phyloP scores from a whole-genome alignment of 2,113 vertebrate species.

The Lepus timidus region DNA sequence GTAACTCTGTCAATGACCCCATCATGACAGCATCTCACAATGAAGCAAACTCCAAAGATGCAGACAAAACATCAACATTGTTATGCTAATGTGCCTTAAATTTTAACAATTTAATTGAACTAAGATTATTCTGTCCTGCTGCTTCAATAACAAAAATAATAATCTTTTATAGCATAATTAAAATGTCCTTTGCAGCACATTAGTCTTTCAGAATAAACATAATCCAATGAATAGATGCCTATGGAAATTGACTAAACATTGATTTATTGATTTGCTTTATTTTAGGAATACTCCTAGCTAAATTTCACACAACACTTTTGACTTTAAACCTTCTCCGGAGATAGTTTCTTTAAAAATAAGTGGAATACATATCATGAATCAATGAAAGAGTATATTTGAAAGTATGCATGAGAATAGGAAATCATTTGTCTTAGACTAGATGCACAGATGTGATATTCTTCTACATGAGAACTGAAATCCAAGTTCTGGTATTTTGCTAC shows the following conservation, averaged over 20 bases:
- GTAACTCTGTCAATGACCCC: fast-evolving
- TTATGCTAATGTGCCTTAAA: neutral
- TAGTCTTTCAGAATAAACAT: constrained; percentile 32
- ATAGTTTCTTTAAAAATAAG: constrained; percentile 31
- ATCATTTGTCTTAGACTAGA: neutral
- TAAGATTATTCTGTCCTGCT: constrained; percentile 39
- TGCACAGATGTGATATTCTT: neutral
- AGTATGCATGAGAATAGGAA: neutral
- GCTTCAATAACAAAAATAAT: neutral
- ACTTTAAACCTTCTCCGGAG: neutral
- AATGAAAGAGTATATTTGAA: constrained; percentile 17
- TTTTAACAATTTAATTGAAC: constrained; percentile 45
- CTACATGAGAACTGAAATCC: constrained; percentile 38
- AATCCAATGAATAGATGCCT: neutral
- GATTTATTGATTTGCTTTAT: neutral
- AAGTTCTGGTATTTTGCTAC: constrained; percentile 31
- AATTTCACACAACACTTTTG: neutral
- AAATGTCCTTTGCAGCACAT: neutral
- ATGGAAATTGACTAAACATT: neutral
- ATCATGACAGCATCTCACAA: neutral
- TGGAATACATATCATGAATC: neutral
- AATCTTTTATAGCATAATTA: neutral
- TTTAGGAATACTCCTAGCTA: constrained; percentile 23
- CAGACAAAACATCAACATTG: neutral
- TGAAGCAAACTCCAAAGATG: neutral